Percentiles rank a stretch among this genome's conserved stretches.
Evolutionary conservation across 2,113 vertebrate species (phyloP).

Genomic region (Sminthopsis crassicaudata): DNA sequence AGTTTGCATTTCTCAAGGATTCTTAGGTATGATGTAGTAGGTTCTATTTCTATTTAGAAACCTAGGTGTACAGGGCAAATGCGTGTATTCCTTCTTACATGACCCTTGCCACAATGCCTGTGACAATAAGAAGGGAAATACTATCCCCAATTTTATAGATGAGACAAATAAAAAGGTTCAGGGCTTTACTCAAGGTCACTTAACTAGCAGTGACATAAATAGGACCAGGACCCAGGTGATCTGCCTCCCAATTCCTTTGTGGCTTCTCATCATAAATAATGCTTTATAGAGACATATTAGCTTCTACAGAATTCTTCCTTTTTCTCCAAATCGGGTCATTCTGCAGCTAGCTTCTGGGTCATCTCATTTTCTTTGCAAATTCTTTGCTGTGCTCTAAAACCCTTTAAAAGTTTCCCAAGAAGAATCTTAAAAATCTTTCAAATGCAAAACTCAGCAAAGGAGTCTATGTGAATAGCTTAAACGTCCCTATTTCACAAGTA

Average conservation of each 20-base stretch:
- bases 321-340: conserved; percentile 70
- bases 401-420: conserved; percentile 66
- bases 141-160: neutral
- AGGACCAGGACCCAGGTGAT: neutral
- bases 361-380: conserved; percentile 71
- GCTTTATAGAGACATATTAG: conserved; percentile 57
- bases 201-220: neutral
- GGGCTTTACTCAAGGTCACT: neutral
- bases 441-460: conserved; percentile 56
- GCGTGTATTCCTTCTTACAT: neutral
- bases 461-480: conserved; percentile 61
- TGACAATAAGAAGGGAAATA: neutral
- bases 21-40: neutral
- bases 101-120: neutral
- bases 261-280: neutral
- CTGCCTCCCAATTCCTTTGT: neutral
- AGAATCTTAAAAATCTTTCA: conserved; percentile 69
- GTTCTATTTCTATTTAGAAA: neutral
- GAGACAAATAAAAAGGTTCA: neutral
- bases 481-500: conserved; percentile 61
- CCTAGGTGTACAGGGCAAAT: neutral
- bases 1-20: neutral
- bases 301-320: conserved; percentile 40
- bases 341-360: conserved; percentile 61
- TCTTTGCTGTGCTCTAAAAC: conserved; percentile 54